Percentiles rank a stretch among this genome's conserved stretches.
phyloP scores from a whole-genome alignment of 1,140 invertebrate genomes.

The Lethrus apterus region DNA sequence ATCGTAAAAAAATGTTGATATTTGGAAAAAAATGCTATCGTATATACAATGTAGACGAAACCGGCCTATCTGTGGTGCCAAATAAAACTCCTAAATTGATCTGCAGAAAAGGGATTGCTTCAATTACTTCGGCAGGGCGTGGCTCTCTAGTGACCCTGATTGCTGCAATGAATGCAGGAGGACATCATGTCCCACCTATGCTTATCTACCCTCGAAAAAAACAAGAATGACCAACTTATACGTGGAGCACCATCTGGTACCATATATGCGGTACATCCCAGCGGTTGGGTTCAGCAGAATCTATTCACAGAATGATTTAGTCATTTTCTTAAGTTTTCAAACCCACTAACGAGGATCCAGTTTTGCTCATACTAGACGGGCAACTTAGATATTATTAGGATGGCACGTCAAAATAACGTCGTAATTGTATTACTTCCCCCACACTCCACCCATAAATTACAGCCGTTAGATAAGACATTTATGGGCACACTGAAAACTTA shows the following conservation, averaged over 20 bases:
- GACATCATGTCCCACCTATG: neutral
- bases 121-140: constrained; percentile 13
- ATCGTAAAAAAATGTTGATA: no score
- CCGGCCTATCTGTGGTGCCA: constrained; percentile 32
- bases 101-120: constrained; percentile 27
- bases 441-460: constrained; percentile 29
- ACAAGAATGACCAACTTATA: constrained; percentile 30
- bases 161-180: constrained; percentile 4
- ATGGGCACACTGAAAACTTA: constrained; percentile 27
- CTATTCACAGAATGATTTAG: constrained; percentile 23
- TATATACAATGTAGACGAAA: constrained; percentile 39
- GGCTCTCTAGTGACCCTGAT: constrained; percentile 3
- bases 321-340: constrained; percentile 22
- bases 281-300: constrained; percentile 28
- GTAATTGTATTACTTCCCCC: constrained; percentile 30
- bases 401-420: constrained; percentile 4
- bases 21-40: constrained; percentile 18
- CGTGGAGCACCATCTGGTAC: constrained; percentile 34
- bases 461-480: constrained; percentile 31
- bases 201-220: constrained; percentile 24
- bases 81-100: constrained; percentile 31
- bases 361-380: constrained; percentile 26
- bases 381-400: neutral
- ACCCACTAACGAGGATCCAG: constrained; percentile 21
- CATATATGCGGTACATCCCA: constrained; percentile 33